phyloP scores from a whole-genome alignment of 2,797 vertebrate species.

The Mallotus villosus region DNA sequence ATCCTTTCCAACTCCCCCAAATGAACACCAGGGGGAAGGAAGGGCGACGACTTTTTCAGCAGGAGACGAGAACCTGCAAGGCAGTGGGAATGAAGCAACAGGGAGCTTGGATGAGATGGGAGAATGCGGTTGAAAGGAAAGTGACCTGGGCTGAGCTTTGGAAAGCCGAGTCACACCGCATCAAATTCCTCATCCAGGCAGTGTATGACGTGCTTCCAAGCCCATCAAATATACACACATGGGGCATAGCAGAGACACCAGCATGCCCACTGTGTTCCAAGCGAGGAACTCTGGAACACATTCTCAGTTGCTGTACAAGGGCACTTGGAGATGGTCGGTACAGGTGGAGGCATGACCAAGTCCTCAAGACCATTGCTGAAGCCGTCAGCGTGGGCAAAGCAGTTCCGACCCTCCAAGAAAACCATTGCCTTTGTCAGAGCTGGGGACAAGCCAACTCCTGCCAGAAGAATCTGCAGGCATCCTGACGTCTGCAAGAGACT shows the following conservation, averaged over 20 bases:
- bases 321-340: neutral
- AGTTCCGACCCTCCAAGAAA: neutral
- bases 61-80: neutral
- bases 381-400: neutral
- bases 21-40: neutral
- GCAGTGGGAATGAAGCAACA: neutral
- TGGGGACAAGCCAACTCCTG: neutral
- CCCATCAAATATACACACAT: neutral
- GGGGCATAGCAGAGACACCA: constrained; percentile 6
- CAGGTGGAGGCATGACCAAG: constrained; percentile 4
- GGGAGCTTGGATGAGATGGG: neutral
- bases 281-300: neutral
- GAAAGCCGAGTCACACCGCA: neutral
- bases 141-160: neutral
- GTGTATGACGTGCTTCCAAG: neutral
- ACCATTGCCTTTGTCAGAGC: constrained; percentile 1
- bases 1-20: too few relatives aligned
- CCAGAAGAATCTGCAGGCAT: neutral
- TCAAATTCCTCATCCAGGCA: neutral
- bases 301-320: neutral
- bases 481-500: neutral
- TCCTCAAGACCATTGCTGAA: neutral
- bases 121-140: neutral
- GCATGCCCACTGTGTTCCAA: neutral
- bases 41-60: neutral